Base-by-base conservation (phyloP, 37 sponge, comb jelly and placozoan species). In the Bolinopsis microptera region DNA sequence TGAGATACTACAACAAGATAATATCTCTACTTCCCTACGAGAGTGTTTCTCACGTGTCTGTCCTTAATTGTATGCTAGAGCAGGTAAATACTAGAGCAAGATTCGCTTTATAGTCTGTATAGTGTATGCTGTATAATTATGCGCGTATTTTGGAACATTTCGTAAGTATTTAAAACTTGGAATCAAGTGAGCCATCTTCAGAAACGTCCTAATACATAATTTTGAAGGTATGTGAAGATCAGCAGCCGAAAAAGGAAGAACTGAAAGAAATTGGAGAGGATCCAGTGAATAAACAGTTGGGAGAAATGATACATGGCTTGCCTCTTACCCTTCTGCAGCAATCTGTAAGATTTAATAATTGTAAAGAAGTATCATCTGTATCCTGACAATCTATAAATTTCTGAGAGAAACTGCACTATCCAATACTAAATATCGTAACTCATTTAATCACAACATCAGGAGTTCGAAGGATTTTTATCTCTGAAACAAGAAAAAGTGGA, bases 1-100 rank as follows among this genome's bases (percentile, higher is more conserved):
- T 92, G 93, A 72, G 96, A 2, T 68, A 93, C 83, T 97, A 97
- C 83, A 88, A 93, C 67, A 82, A 94, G 18, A 76, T 96, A 32
- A 76, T 97, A 37, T 76, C 70, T 5, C 48, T 30, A 0, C 92
- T 97, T 23, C 98, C 98, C 33, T 76, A 94, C 80, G 95, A 96
- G 72, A 77, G 93, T 70, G 76, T 40, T 39, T 80, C 93, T 34
- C 92, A 95, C 16, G 95, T 95, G 32, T 72, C 94, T 28, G 93
- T 97, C 0, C 68, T 97, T 16, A 92, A 96, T 76, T 93, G 95
- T 40, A 95, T 97, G 95, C 72, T 94, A 0, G 98, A 97, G 76
- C 98, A 97, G 96, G 97, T 97, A 94, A 3, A 30, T 76, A 48
- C 26, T 61, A n/a, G n/a, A n/a, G n/a, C n/a, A n/a, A n/a, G n/a